A percentile compares a stretch with the other conserved stretches of the same genome.
These are phyloP conservation scores for Propithecus perrieri DNA, from an alignment of 2,797 vertebrate genomes.

Conservation along the genomic window DNA sequence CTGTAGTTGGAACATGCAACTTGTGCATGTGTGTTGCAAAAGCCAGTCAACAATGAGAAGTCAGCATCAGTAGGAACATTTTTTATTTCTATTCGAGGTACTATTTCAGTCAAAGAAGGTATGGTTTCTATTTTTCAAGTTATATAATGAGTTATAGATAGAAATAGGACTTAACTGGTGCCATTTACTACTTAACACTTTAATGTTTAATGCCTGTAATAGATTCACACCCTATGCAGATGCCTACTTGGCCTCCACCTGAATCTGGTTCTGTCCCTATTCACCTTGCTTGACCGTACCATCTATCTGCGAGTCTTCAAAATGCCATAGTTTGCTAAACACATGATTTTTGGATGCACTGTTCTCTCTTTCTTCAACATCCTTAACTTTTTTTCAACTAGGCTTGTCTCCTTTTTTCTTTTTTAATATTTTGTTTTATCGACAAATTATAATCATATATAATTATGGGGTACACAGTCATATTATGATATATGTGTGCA, in stretches of 20 bases:
- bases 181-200: not conserved
- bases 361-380: not conserved
- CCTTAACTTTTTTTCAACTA: not conserved
- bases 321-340: not conserved
- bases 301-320: not conserved
- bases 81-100: not conserved
- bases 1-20: not conserved
- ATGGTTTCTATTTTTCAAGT: conserved; percentile 1
- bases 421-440: not conserved
- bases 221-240: not conserved
- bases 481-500: not conserved
- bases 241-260: not conserved
- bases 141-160: not conserved
- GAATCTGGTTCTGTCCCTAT: not conserved
- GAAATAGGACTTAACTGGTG: not conserved
- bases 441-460: not conserved
- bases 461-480: not conserved
- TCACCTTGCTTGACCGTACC: not conserved
- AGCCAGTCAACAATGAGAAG: not conserved
- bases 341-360: not conserved
- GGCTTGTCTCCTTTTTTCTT: not conserved
- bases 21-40: not conserved
- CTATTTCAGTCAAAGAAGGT: not conserved
- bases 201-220: not conserved
- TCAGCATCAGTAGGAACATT: not conserved